Evolutionary conservation across 2,888 invertebrate genomes (phyloP).

Genomic region (Tachina fera): DNA sequence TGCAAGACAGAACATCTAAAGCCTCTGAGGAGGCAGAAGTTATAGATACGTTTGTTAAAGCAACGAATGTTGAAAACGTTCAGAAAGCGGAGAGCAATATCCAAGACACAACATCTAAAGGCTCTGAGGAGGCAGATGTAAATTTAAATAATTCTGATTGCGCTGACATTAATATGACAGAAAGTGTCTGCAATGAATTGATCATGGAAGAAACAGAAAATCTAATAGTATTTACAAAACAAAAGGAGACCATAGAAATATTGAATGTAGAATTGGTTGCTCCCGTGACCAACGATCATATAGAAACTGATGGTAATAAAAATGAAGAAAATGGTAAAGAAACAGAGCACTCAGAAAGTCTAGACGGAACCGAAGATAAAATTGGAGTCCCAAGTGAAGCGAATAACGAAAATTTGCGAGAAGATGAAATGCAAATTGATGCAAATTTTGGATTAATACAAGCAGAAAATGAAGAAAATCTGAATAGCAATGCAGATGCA

Average conservation of each 20-base stretch:
- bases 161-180: not conserved
- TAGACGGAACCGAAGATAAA: not conserved
- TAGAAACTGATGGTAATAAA: not conserved
- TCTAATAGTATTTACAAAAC: not conserved
- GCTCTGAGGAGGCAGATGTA: not conserved
- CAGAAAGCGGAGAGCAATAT: no score
- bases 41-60: not conserved
- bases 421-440: not conserved
- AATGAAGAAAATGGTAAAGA: not conserved
- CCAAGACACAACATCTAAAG: not conserved
- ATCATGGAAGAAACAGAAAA: not conserved
- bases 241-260: conserved; percentile 44
- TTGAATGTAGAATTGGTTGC: conserved; percentile 37
- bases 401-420: not conserved
- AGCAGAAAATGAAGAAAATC: not conserved
- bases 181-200: not conserved
- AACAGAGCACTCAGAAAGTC: not conserved
- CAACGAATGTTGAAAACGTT: not conserved
- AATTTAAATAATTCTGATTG: not conserved
- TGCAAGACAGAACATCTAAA: not conserved
- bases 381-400: not conserved
- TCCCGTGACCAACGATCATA: not conserved
- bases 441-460: not conserved
- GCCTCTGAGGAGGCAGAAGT: not conserved
- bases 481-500: not conserved